phyloP scores from a whole-genome alignment of 2,113 vertebrate genomes.

The Aptenodytes forsteri region DNA sequence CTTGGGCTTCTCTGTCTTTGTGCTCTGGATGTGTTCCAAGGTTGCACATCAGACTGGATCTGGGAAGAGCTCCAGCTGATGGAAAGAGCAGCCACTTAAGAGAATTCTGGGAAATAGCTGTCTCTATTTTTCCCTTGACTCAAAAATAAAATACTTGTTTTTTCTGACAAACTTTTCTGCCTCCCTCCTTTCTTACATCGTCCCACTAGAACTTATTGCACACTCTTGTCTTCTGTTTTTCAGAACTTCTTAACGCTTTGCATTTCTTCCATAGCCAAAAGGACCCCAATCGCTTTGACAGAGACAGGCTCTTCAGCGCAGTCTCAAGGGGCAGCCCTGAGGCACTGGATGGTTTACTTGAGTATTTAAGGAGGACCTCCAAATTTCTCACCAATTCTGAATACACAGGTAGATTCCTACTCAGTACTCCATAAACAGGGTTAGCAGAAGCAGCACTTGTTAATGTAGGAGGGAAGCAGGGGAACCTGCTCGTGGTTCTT shows the following conservation, averaged over 20 bases:
- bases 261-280: constrained; percentile 26
- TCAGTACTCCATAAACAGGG: not conserved
- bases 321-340: constrained; percentile 74
- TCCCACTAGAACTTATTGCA: not conserved
- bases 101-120: constrained; percentile 52
- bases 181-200: not conserved
- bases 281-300: constrained; percentile 69
- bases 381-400: constrained; percentile 85
- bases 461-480: not conserved
- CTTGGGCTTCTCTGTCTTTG: constrained; percentile 11
- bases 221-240: not conserved
- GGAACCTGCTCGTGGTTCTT: not conserved
- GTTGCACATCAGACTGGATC: constrained; percentile 24
- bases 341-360: constrained; percentile 78
- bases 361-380: constrained; percentile 79
- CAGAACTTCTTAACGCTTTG: not conserved
- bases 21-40: not conserved
- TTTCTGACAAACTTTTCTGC: not conserved
- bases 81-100: constrained; percentile 30
- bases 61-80: constrained; percentile 50
- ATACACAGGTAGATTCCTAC: constrained; percentile 80
- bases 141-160: constrained; percentile 7
- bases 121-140: constrained; percentile 36
- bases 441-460: not conserved
- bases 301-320: constrained; percentile 82